These are phyloP conservation scores for Chromoteleia sp. DNA, from an alignment of 2,888 invertebrate genomes.

Conservation along the genomic window DNA sequence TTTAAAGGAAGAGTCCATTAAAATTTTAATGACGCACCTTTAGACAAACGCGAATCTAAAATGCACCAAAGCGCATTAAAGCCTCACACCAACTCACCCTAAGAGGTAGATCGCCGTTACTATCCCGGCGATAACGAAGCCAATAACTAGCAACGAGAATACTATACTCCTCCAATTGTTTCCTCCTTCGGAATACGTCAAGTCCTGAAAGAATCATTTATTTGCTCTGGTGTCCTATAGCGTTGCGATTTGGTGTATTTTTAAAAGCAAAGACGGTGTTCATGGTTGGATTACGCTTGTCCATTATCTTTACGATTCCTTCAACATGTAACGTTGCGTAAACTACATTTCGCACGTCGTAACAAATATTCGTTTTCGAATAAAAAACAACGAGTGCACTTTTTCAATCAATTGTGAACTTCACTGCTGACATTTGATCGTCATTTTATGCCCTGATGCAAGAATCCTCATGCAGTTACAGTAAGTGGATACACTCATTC, in stretches of 20 bases:
- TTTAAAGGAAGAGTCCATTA: slow-evolving; percentile 18
- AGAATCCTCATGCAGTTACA: not conserved
- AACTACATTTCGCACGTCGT: slow-evolving; percentile 14
- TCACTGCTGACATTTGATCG: not conserved
- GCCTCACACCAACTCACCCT: slow-evolving; percentile 87
- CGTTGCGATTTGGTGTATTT: slow-evolving; percentile 7
- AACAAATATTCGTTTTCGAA: not conserved
- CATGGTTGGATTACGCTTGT: slow-evolving; percentile 32
- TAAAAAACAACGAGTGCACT: not conserved
- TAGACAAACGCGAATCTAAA: slow-evolving; percentile 8
- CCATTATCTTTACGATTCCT: slow-evolving; percentile 6
- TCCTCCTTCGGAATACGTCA: slow-evolving; percentile 91
- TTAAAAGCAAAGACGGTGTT: slow-evolving; percentile 58
- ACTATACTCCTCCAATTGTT: slow-evolving; percentile 96
- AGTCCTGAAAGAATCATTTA: slow-evolving; percentile 87
- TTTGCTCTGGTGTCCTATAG: slow-evolving; percentile 24
- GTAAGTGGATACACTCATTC: too few species aligned
- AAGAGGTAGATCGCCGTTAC: slow-evolving; percentile 95
- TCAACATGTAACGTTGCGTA: slow-evolving; percentile 35
- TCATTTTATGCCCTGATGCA: not conserved
- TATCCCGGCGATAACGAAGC: slow-evolving; percentile 94
- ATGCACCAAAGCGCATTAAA: slow-evolving; percentile 28
- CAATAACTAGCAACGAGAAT: slow-evolving; percentile 94
- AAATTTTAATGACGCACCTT: slow-evolving; percentile 37
- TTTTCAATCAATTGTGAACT: not conserved